phyloP scores from a whole-genome alignment of 2,888 invertebrate species.

The Barypeithes pellucidus region DNA sequence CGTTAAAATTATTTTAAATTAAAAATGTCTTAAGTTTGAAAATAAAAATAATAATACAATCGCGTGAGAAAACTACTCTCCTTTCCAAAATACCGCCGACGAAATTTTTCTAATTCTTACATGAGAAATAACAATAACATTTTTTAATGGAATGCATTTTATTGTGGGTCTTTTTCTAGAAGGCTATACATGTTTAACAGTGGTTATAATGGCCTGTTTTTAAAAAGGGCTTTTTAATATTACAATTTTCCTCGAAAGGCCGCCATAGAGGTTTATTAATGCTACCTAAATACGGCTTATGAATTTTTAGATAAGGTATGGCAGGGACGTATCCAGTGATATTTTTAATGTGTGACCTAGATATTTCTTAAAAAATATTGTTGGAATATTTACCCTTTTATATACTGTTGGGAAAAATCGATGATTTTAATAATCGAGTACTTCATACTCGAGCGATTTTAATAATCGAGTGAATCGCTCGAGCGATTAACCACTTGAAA shows the following conservation, averaged over 20 bases:
- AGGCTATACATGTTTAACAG: conserved; percentile 20
- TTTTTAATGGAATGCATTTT: conserved; percentile 41
- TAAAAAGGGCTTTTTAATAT: conserved; percentile 49
- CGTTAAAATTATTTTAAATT: conserved; percentile 2
- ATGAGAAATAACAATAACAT: conserved; percentile 36
- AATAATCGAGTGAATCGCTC: no score
- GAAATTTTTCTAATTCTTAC: conserved; percentile 47
- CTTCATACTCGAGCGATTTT: no score
- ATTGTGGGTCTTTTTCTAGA: conserved; percentile 15
- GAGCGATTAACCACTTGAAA: no score
- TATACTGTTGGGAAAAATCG: no score
- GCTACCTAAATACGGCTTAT: conserved; percentile 44
- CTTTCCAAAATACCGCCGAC: conserved; percentile 33
- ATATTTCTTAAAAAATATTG: no score
- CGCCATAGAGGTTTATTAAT: conserved; percentile 33
- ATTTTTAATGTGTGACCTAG: no score
- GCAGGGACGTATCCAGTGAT: conserved; percentile 9
- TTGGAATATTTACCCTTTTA: no score
- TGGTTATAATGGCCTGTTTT: conserved; percentile 45
- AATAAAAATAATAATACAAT: conserved; percentile 49
- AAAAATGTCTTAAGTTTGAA: not conserved
- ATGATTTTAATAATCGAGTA: no score
- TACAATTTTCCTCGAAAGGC: conserved; percentile 51
- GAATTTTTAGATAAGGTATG: conserved; percentile 23
- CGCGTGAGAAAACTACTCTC: conserved; percentile 22